phyloP scores from a whole-genome alignment of 2,113 vertebrate species.

The Oreotrochilus melanogaster region DNA sequence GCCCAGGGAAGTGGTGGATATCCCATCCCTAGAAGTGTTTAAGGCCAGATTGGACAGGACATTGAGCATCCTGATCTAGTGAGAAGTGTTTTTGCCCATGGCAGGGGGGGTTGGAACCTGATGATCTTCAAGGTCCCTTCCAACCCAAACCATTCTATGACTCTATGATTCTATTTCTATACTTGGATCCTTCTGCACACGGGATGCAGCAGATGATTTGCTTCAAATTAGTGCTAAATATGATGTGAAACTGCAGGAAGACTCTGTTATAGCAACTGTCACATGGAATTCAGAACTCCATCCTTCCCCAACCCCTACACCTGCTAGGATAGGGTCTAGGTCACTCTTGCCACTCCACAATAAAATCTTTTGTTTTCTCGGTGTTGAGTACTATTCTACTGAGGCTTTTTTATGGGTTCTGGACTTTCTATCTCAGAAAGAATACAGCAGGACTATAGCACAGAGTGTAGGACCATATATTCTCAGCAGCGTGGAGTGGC shows the following conservation, averaged over 20 bases:
- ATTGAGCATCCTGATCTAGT: too few relatives aligned
- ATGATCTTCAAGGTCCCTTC: too few relatives aligned
- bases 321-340: background rate
- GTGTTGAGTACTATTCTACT: background rate
- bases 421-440: background rate
- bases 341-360: background rate
- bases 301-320: too few relatives aligned
- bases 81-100: too few relatives aligned
- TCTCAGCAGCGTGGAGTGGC: rapidly evolving
- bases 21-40: too few relatives aligned
- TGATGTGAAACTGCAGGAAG: background rate
- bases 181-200: background rate
- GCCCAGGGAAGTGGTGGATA: too few relatives aligned
- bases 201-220: background rate
- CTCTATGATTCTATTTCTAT: background rate
- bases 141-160: too few relatives aligned
- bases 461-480: background rate
- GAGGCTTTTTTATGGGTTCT: background rate
- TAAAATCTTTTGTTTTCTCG: background rate
- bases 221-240: background rate
- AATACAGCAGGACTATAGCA: background rate
- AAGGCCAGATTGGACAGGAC: too few relatives aligned
- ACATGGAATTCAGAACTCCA: background rate
- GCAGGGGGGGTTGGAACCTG: too few relatives aligned
- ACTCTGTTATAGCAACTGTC: background rate